phyloP scores from a whole-genome alignment of 2,113 vertebrate genomes.

The Nyctibius bracteatus region DNA sequence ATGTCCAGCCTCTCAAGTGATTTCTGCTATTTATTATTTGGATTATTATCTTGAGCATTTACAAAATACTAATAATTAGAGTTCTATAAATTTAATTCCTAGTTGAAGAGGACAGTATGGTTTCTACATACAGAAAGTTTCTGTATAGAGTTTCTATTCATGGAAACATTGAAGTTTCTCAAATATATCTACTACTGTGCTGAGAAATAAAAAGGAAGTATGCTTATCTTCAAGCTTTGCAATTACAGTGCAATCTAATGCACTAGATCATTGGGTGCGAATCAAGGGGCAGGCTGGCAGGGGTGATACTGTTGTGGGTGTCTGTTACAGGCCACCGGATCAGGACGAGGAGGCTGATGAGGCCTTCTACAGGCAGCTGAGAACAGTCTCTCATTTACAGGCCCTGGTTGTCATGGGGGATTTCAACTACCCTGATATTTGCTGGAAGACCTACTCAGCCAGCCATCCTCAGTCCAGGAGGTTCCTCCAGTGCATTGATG shows the following conservation, averaged over 20 bases:
- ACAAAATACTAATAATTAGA: background rate
- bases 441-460: no score
- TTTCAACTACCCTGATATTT: no score
- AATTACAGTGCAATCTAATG: background rate
- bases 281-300: no score
- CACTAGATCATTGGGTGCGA: no score
- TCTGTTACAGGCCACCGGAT: no score
- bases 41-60: background rate
- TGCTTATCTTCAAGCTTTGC: background rate
- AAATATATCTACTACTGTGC: background rate
- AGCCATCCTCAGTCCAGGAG: no score
- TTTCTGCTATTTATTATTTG: background rate
- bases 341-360: no score
- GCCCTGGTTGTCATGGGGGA: no score
- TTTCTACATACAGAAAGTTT: background rate
- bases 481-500: no score
- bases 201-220: background rate
- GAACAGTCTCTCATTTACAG: no score
- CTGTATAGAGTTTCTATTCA: background rate
- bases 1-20: background rate
- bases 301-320: no score
- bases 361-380: no score
- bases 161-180: background rate
- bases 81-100: background rate
- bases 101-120: background rate